These are phyloP conservation scores for Parazoanthus atlanticus DNA, from an alignment of 92 coral and sea anemone genomes.

Conservation along the genomic window DNA sequence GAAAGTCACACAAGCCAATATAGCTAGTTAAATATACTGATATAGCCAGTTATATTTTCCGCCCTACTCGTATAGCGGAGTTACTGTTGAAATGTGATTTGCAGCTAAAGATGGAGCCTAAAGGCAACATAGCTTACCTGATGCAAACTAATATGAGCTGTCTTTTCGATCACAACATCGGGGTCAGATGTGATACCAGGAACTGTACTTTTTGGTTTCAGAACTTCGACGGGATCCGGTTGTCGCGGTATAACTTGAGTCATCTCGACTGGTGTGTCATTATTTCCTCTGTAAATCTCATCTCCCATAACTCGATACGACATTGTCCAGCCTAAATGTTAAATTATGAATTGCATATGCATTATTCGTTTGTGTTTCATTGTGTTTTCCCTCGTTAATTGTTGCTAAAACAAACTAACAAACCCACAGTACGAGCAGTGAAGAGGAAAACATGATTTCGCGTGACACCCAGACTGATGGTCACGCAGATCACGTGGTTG, in stretches of 20 bases:
- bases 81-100: no score
- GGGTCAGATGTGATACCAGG: conserved; percentile 1
- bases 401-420: neutral
- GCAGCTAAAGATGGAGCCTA: neutral
- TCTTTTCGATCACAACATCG: conserved; percentile 40
- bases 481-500: neutral
- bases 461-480: neutral
- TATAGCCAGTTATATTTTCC: no score
- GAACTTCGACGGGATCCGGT: conserved; percentile 12
- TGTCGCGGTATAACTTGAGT: conserved; percentile 28
- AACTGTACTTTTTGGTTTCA: neutral
- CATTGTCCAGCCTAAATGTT: neutral
- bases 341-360: conserved; percentile 18
- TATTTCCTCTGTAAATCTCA: neutral
- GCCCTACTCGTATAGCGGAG: no score
- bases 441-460: neutral
- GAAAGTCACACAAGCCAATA: no score
- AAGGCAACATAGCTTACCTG: conserved; percentile 14
- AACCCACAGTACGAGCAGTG: no score
- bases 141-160: conserved; percentile 36
- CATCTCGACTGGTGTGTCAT: conserved; percentile 15
- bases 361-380: neutral
- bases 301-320: conserved; percentile 22
- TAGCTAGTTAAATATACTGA: no score
- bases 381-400: neutral